Evolutionary conservation across 2,888 invertebrate genomes (phyloP).

Genomic region (Zygogramma bicolorata): DNA sequence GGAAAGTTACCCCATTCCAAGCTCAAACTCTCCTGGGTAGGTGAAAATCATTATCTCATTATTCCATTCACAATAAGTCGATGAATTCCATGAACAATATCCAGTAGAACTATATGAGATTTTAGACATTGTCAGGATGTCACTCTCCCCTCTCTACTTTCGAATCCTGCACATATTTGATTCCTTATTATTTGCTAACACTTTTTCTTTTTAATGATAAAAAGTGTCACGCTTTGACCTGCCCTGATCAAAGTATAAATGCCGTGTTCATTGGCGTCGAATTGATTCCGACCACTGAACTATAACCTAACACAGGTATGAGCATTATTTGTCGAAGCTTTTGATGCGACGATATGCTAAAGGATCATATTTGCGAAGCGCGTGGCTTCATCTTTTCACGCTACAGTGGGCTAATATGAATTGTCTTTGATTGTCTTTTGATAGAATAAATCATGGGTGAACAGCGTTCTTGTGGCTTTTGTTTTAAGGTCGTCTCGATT

Average conservation of each 20-base stretch:
- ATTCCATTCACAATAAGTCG: too few relatives aligned
- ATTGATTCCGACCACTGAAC: conserved; percentile 37
- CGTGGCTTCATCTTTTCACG: conserved; percentile 47
- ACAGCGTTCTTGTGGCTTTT: background rate
- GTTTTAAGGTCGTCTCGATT: background rate
- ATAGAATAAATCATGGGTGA: conserved; percentile 43
- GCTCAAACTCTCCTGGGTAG: too few relatives aligned
- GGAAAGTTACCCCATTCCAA: too few relatives aligned
- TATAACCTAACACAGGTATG: conserved; percentile 40
- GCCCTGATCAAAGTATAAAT: background rate
- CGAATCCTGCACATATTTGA: too few relatives aligned
- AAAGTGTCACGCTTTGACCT: background rate
- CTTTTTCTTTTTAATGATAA: too few relatives aligned
- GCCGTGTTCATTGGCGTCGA: background rate
- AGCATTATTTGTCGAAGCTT: conserved; percentile 42
- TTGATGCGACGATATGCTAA: conserved; percentile 41
- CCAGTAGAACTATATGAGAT: too few relatives aligned
- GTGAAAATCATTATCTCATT: too few relatives aligned
- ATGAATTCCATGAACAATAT: too few relatives aligned
- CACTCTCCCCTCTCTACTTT: too few relatives aligned
- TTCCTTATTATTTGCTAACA: too few relatives aligned
- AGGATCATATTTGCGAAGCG: conserved; percentile 48
- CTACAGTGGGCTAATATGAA: background rate
- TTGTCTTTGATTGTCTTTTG: conserved; percentile 49
- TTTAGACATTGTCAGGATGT: too few relatives aligned